Base-by-base conservation (phyloP, 2,888 invertebrate genomes). In the Chrysolina haemoptera region DNA sequence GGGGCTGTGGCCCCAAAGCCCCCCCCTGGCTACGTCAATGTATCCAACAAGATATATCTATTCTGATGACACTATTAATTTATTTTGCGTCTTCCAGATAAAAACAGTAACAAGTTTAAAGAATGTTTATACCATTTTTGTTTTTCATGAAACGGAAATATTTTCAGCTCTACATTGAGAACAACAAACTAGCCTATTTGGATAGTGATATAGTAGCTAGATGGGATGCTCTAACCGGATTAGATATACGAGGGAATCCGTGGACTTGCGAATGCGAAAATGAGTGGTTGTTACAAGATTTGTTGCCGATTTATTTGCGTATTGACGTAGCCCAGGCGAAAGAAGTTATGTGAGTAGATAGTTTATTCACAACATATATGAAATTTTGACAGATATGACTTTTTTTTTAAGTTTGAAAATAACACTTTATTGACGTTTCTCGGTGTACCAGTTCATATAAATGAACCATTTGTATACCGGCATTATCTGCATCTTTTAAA, bases 251-350 rank as follows among this genome's bases (percentile, higher is more conserved):
- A 46, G 90, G 91, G 81, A 96, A 96, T 85, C 93, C 94, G 0
- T 96, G 92, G 93, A 89, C 91, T 35, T 96, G 96, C 84, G 95
- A 95, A 85, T 94, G 94, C 82, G 90, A 92, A 75, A 95, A 95
- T 73, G 93, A 94, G 82, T 94, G 94, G 92, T 90, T 96, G 88
- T 91, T 95, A 16, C 90, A 92, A 43, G 88, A 90, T n/a, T 86
- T 95, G 63, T 90, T 92, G 62, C 90, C 90, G 0, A 84, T 90
- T 18, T 89, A 93, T 1, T 88, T 90, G 2, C 85, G 84, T 18
- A 88, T 88, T 50, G 86, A 88, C 0, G 84, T 85, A 0, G 89
- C 89, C 14, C 83, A 86, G 41, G 88, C 91, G 0, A 85, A 88
- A 16, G 85, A 87, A 41, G 88, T 91, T 85, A 84, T 87, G 91